A percentile compares a stretch with the other conserved stretches of the same genome.
These are phyloP conservation scores for Phenganax subtilis DNA, from an alignment of 92 coral and sea anemone genomes.

Conservation along the genomic window DNA sequence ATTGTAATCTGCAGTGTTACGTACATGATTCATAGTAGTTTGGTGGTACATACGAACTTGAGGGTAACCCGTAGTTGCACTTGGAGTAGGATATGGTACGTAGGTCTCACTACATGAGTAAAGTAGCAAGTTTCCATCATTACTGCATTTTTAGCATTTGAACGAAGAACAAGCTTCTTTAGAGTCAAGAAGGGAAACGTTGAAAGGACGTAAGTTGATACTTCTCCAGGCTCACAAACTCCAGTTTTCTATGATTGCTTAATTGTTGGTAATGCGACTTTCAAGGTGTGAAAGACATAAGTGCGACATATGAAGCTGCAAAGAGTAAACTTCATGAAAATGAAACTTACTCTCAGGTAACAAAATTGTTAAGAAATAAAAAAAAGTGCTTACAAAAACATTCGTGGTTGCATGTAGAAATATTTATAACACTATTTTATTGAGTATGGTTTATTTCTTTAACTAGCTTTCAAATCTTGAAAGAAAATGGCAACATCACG, in stretches of 20 bases:
- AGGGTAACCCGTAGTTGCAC: too few relatives aligned
- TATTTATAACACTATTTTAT: too few relatives aligned
- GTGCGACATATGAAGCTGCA: constrained; percentile 66
- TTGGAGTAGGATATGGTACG: too few relatives aligned
- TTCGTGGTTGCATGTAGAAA: neutral
- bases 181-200: constrained; percentile 70
- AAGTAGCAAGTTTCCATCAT: too few relatives aligned
- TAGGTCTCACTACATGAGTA: too few relatives aligned
- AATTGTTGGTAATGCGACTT: neutral
- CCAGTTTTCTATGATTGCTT: neutral
- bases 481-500: constrained; percentile 92
- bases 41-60: too few relatives aligned
- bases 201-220: constrained; percentile 66
- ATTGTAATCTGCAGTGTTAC: too few relatives aligned
- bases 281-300: constrained; percentile 68
- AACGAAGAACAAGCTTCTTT: constrained; percentile 70
- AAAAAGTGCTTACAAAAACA: too few relatives aligned
- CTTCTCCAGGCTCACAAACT: neutral
- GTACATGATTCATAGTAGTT: too few relatives aligned
- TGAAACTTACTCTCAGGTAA: constrained; percentile 92
- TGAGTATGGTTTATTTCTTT: neutral
- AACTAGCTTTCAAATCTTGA: constrained; percentile 89
- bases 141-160: constrained; percentile 53
- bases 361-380: neutral
- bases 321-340: constrained; percentile 86